phyloP scores from a whole-genome alignment of 2,888 invertebrate species.

The Cetonia aurata region DNA sequence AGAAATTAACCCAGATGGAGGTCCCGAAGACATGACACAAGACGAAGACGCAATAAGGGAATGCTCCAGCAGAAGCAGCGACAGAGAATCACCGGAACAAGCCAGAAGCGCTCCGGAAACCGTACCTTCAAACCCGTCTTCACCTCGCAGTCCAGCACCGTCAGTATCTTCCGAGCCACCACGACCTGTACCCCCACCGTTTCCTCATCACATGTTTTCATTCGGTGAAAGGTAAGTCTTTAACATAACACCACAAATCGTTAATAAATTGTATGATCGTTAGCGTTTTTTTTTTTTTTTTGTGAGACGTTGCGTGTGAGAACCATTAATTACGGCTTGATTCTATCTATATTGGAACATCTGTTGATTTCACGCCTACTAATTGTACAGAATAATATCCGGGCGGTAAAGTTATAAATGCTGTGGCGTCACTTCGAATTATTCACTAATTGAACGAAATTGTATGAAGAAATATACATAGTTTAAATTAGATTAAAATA shows the following conservation, averaged over 20 bases:
- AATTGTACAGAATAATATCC: constrained; percentile 27
- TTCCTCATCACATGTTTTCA: constrained; percentile 78
- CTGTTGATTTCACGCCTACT: constrained; percentile 33
- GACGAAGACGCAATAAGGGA: constrained; percentile 61
- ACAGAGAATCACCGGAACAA: constrained; percentile 56
- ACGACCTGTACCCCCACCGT: constrained; percentile 72
- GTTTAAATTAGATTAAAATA: constrained; percentile 29
- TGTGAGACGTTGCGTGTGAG: background rate
- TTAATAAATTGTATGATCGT: constrained; percentile 1
- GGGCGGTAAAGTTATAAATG: constrained; percentile 31
- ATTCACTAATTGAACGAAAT: constrained; percentile 36
- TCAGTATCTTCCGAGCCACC: constrained; percentile 73
- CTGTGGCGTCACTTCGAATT: constrained; percentile 21
- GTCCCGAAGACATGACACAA: constrained; percentile 52
- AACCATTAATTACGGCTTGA: constrained; percentile 19
- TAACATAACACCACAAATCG: background rate
- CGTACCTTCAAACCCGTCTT: constrained; percentile 62
- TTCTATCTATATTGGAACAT: constrained; percentile 15
- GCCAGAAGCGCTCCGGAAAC: constrained; percentile 55
- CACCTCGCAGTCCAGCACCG: constrained; percentile 71
- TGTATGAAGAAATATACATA: constrained; percentile 16
- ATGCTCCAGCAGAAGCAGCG: constrained; percentile 63
- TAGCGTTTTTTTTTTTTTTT: background rate
- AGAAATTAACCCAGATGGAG: constrained; percentile 56
- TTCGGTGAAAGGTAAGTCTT: constrained; percentile 70